A percentile compares a stretch with the other conserved stretches of the same genome.
These are phyloP conservation scores for Argyresthia albistria DNA, from an alignment of 2,888 invertebrate species.

Conservation along the genomic window DNA sequence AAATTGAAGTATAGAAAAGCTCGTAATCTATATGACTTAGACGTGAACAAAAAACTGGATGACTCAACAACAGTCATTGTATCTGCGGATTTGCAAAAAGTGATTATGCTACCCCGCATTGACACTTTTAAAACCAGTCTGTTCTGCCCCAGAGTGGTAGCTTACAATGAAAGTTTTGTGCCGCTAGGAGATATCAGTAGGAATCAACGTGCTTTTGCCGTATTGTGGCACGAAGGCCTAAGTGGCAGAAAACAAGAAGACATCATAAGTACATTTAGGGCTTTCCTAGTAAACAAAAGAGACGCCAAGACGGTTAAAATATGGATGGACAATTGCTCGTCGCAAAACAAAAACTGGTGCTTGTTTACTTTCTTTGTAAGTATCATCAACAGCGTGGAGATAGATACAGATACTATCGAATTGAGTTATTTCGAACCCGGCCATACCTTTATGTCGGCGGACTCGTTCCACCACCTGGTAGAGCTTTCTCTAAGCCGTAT, in stretches of 20 bases:
- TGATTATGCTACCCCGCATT: slow-evolving; percentile 11
- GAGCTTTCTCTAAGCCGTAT: slow-evolving; percentile 9
- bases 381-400: slow-evolving; percentile 7
- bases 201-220: not conserved
- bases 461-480: slow-evolving; percentile 10
- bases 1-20: too few species aligned
- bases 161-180: not conserved
- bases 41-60: too few species aligned
- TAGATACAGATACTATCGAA: slow-evolving; percentile 8
- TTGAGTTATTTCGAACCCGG: slow-evolving; percentile 11
- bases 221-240: not conserved
- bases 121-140: slow-evolving; percentile 9
- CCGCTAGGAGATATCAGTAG: too few species aligned
- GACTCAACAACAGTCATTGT: too few species aligned
- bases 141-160: slow-evolving; percentile 8
- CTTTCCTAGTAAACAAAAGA: not conserved
- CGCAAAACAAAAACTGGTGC: slow-evolving; percentile 9
- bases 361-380: slow-evolving; percentile 7
- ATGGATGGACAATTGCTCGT: slow-evolving; percentile 8
- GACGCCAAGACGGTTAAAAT: not conserved
- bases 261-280: not conserved
- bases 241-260: not conserved
- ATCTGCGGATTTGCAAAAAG: slow-evolving; percentile 11
- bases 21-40: too few species aligned
- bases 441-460: slow-evolving; percentile 9